Evolutionary conservation across 2,113 vertebrate genomes (phyloP).

Genomic region (Phocoena phocoena): DNA sequence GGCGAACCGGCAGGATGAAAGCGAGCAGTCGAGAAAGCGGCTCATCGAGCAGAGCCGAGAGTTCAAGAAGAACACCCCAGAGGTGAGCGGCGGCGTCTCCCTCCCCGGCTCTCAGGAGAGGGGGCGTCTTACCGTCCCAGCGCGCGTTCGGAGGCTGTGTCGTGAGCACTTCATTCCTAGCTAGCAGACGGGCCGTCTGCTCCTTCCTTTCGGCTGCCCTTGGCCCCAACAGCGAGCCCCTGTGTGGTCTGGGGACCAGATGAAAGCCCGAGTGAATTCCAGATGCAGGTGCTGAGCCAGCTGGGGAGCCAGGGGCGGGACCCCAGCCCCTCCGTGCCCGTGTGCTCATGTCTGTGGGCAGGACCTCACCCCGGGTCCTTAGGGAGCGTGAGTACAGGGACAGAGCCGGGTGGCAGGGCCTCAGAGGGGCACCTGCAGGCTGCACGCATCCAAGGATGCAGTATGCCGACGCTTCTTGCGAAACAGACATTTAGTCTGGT

Average conservation of each 20-base stretch:
- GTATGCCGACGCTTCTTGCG: neutral
- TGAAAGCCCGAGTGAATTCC: neutral
- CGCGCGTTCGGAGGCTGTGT: rapidly evolving
- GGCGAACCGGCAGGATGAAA: constrained; percentile 99
- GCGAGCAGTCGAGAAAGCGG: constrained; percentile 97
- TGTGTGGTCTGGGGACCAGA: rapidly evolving
- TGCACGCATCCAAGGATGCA: neutral
- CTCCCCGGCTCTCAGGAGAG: rapidly evolving
- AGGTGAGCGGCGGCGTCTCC: constrained; percentile 85
- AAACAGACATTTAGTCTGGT: neutral
- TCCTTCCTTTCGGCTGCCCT: neutral
- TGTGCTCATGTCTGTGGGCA: rapidly evolving
- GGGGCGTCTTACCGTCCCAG: neutral
- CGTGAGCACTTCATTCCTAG: neutral
- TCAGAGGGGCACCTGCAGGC: neutral
- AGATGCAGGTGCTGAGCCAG: neutral
- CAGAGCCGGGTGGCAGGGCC: neutral
- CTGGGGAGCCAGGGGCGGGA: neutral
- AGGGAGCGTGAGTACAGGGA: neutral
- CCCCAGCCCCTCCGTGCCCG: neutral
- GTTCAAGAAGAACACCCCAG: constrained; percentile 99
- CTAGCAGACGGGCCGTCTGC: neutral
- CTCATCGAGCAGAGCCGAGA: constrained; percentile 99
- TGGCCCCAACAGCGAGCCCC: neutral
- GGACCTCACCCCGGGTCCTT: neutral